Evolutionary conservation across 2,888 invertebrate species (phyloP).

Genomic region (Eubasilissa splendida): DNA sequence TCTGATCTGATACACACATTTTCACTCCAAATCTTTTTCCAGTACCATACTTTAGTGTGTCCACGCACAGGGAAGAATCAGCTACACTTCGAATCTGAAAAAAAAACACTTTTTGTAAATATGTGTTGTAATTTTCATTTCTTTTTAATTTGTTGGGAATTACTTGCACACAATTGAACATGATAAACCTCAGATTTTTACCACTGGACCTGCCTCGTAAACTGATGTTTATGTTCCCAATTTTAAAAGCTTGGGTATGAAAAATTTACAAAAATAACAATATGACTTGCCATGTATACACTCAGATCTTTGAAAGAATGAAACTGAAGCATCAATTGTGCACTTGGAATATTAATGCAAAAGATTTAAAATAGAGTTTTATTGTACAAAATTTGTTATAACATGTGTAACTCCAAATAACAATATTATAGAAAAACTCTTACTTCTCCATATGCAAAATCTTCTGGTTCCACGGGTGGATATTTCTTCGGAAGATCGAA

Average conservation of each 20-base stretch:
- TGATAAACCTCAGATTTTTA: neutral
- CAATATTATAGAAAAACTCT: slow-evolving; percentile 52
- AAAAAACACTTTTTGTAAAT: slow-evolving; percentile 6
- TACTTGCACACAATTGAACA: neutral
- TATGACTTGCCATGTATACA: too few species aligned
- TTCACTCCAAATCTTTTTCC: slow-evolving; percentile 50
- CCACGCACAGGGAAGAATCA: slow-evolving; percentile 79
- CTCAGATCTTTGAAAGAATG: too few species aligned
- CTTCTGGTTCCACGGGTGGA: slow-evolving; percentile 89
- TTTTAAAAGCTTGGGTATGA: too few species aligned
- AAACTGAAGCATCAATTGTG: too few species aligned
- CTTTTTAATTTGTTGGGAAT: neutral
- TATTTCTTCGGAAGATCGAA: slow-evolving; percentile 91
- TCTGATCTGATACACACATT: slow-evolving; percentile 39
- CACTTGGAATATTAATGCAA: too few species aligned
- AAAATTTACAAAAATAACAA: too few species aligned
- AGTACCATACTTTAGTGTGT: slow-evolving; percentile 62
- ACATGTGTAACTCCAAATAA: neutral
- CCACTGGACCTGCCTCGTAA: neutral
- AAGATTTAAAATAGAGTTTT: too few species aligned
- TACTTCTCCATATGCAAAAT: slow-evolving; percentile 86
- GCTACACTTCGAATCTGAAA: slow-evolving; percentile 78
- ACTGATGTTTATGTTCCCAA: neutral
- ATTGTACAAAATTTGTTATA: too few species aligned
- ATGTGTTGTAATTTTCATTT: neutral